Evolutionary conservation across 2,797 vertebrate genomes (phyloP).

Genomic region (Thripadectes ignobilis): DNA sequence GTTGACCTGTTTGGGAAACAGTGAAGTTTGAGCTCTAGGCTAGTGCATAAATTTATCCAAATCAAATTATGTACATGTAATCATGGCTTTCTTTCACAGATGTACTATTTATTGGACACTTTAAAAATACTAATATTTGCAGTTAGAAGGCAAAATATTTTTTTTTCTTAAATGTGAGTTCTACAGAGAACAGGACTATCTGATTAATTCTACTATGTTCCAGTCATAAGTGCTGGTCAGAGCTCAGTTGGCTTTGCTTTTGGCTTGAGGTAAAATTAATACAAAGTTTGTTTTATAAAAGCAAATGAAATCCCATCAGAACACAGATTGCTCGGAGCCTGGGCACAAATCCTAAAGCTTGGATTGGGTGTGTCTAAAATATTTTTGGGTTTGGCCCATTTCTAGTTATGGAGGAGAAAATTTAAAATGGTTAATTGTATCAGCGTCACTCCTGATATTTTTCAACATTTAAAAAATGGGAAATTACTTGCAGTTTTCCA

Average conservation of each 20-base stretch:
- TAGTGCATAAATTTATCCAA: neutral
- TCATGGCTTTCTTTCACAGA: neutral
- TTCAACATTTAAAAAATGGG: slow-evolving; percentile 18
- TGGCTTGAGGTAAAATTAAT: slow-evolving; percentile 33
- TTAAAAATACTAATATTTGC: neutral
- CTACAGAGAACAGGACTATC: neutral
- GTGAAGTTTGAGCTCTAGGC: neutral
- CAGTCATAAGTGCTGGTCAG: neutral
- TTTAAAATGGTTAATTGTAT: slow-evolving; percentile 10
- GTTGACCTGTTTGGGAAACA: neutral
- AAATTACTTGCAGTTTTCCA: slow-evolving; percentile 22
- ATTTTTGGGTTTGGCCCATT: slow-evolving; percentile 20
- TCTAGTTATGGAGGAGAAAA: slow-evolving; percentile 32
- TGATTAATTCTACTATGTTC: neutral
- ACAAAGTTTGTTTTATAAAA: slow-evolving; percentile 51
- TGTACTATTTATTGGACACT: neutral
- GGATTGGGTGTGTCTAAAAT: slow-evolving; percentile 49
- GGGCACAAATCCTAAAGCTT: slow-evolving; percentile 44
- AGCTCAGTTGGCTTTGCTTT: slow-evolving; percentile 26
- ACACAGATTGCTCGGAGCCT: neutral
- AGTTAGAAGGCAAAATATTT: neutral
- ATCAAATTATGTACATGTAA: neutral
- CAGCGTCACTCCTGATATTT: neutral
- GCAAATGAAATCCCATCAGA: slow-evolving; percentile 51
- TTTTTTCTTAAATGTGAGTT: neutral